Evolutionary conservation across 2,888 invertebrate genomes (phyloP).

Genomic region (Timema cristinae): DNA sequence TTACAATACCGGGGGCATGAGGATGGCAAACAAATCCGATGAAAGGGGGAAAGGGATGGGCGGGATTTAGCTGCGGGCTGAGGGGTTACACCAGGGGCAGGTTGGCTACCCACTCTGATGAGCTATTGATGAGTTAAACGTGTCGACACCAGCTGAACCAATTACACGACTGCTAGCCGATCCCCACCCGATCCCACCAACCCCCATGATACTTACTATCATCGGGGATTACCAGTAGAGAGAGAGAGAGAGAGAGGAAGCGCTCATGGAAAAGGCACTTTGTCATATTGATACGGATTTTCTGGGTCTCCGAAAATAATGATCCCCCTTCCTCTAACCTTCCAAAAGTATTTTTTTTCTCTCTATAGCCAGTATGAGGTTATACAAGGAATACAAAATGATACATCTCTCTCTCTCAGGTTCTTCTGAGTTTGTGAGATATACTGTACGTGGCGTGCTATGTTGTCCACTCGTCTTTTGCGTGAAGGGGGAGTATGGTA

Average conservation of each 20-base stretch:
- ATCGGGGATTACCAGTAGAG: slow-evolving; percentile 28
- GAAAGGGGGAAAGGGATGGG: slow-evolving; percentile 9
- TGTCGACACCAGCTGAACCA: slow-evolving; percentile 61
- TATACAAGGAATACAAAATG: slow-evolving; percentile 27
- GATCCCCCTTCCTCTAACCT: slow-evolving; percentile 19
- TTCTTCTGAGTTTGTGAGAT: neutral
- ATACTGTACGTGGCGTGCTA: no score
- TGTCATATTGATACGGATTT: slow-evolving; percentile 48
- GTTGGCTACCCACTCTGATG: slow-evolving; percentile 47
- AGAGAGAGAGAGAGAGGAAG: neutral
- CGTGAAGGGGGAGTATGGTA: no score
- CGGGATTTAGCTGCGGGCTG: slow-evolving; percentile 11
- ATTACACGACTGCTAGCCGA: slow-evolving; percentile 49
- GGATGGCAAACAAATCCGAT: slow-evolving; percentile 12
- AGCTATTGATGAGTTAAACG: slow-evolving; percentile 60
- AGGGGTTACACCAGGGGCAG: slow-evolving; percentile 35
- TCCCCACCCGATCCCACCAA: slow-evolving; percentile 33
- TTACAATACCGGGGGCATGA: neutral
- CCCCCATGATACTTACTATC: slow-evolving; percentile 28
- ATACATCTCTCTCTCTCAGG: neutral
- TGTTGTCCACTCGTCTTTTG: no score
- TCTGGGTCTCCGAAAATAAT: slow-evolving; percentile 20
- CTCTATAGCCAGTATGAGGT: neutral
- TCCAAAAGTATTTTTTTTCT: no score
- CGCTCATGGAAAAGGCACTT: slow-evolving; percentile 33